Percentiles rank a stretch among this genome's conserved stretches.
Evolutionary conservation across 1,140 invertebrate genomes (phyloP).

Genomic region (Kradibia gibbosae): DNA sequence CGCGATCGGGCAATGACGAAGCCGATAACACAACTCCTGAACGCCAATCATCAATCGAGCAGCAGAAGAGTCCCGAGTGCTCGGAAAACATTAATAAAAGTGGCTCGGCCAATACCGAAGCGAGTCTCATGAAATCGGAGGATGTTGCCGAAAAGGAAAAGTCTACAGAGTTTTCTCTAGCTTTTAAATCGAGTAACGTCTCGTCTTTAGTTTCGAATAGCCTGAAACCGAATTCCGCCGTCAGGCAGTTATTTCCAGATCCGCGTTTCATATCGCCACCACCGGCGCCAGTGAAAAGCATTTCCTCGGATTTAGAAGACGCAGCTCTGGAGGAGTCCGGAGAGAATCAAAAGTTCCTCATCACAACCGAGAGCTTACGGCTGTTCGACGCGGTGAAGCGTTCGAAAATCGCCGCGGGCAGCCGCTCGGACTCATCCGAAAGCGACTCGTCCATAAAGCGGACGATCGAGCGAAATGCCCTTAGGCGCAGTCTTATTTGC

Average conservation of each 20-base stretch:
- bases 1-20: constrained; percentile 53
- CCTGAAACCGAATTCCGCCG: constrained; percentile 80
- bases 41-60: not conserved
- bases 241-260: constrained; percentile 81
- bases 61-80: constrained; percentile 47
- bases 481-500: constrained; percentile 78
- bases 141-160: constrained; percentile 54
- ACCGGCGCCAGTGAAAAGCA: constrained; percentile 69
- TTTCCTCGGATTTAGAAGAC: constrained; percentile 48
- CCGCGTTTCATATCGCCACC: constrained; percentile 75
- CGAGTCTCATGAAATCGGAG: not conserved
- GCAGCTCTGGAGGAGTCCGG: constrained; percentile 56
- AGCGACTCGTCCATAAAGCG: constrained; percentile 75
- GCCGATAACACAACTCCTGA: constrained; percentile 39
- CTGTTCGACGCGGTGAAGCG: constrained; percentile 79
- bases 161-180: constrained; percentile 73
- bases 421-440: constrained; percentile 67
- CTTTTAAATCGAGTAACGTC: constrained; percentile 76
- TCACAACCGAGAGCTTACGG: constrained; percentile 78
- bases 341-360: constrained; percentile 72
- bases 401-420: constrained; percentile 70
- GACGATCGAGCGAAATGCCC: constrained; percentile 83
- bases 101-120: constrained; percentile 21
- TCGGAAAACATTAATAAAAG: constrained; percentile 34
- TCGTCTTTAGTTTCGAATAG: constrained; percentile 75